Conservation (phyloP, 2,888 invertebrate genomes). For the Pyralis farinalis region DNA sequence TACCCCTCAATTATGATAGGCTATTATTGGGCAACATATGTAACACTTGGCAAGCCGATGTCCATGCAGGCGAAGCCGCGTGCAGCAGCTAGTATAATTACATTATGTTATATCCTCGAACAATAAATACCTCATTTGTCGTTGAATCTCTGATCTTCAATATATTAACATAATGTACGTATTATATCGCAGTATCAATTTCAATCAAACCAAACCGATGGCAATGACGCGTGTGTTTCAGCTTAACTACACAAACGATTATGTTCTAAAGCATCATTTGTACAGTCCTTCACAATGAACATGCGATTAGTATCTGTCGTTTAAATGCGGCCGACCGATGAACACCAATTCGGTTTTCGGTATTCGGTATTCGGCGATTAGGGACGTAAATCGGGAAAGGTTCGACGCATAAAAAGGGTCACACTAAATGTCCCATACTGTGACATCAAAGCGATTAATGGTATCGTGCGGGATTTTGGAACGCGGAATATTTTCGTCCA, state of each 20-base stretch:
- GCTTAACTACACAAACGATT: slow-evolving; percentile 23
- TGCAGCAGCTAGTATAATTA: too few species aligned
- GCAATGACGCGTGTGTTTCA: slow-evolving; percentile 2
- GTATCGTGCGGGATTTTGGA: slow-evolving; percentile 56
- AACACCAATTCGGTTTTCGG: slow-evolving; percentile 47
- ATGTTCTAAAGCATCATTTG: slow-evolving; percentile 34
- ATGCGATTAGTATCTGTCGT: slow-evolving; percentile 46
- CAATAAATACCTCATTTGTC: neutral
- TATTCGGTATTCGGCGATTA: slow-evolving; percentile 61
- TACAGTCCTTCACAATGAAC: slow-evolving; percentile 34
- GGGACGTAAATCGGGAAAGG: slow-evolving; percentile 58
- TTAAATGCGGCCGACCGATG: slow-evolving; percentile 42
- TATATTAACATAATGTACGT: neutral
- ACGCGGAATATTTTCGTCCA: slow-evolving; percentile 66
- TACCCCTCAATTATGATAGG: too few species aligned
- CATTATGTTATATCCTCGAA: too few species aligned
- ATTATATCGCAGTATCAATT: neutral
- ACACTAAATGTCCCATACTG: slow-evolving; percentile 79
- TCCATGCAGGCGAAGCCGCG: too few species aligned
- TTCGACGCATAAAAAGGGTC: slow-evolving; percentile 71
- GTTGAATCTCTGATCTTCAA: neutral
- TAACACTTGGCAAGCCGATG: too few species aligned
- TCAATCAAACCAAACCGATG: neutral
- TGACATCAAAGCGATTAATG: slow-evolving; percentile 79
- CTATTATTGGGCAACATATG: too few species aligned